phyloP scores from a whole-genome alignment of 2,888 invertebrate species.

The Lasioglossum calceatum region DNA sequence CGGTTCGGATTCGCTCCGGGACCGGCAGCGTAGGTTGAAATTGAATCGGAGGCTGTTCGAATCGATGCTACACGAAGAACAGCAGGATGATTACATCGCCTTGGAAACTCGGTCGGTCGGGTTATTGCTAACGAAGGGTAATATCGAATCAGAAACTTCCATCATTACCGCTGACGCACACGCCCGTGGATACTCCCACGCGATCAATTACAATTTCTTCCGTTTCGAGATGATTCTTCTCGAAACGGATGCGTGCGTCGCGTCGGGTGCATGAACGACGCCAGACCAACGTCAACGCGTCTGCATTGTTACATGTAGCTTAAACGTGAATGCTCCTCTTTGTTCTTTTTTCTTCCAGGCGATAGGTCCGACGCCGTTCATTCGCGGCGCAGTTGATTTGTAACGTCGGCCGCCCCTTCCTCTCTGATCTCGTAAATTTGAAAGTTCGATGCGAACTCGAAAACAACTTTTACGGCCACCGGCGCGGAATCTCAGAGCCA shows the following conservation, averaged over 20 bases:
- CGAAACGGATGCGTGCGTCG: not conserved
- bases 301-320: not conserved
- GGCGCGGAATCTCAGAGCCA: not conserved
- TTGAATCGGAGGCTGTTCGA: conserved; percentile 2
- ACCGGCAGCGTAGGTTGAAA: not conserved
- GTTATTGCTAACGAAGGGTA: conserved; percentile 15
- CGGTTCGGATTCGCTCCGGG: not conserved
- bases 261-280: not conserved
- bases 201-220: not conserved
- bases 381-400: not conserved
- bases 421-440: not conserved
- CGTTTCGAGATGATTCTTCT: not conserved
- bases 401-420: not conserved
- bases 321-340: too few species aligned
- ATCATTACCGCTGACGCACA: not conserved
- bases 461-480: not conserved
- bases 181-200: not conserved
- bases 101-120: conserved; percentile 24
- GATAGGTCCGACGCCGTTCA: too few species aligned
- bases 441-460: not conserved
- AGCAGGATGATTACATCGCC: conserved; percentile 6
- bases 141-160: conserved; percentile 24
- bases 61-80: not conserved
- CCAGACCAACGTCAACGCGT: not conserved
- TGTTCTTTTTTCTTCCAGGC: too few species aligned